Evolutionary conservation across 2,888 invertebrate genomes (phyloP).

Genomic region (Trissoscelio sp.): DNA sequence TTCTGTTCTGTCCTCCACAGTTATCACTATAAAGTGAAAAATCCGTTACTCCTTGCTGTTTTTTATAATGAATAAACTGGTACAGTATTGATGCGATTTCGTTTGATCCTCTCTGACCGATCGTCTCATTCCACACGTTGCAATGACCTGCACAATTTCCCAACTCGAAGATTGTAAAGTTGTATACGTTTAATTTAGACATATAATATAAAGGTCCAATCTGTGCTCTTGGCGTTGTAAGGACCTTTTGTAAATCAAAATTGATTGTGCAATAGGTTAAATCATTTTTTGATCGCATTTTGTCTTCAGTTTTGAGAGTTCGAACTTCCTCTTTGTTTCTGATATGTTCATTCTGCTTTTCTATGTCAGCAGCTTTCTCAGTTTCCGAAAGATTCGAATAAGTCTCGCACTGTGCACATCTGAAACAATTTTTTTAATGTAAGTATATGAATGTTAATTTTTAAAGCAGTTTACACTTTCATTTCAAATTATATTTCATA

Average conservation of each 20-base stretch:
- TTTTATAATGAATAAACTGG: background rate
- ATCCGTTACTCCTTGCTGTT: background rate
- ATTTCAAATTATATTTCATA: constrained; percentile 2
- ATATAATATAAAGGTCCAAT: constrained; percentile 32
- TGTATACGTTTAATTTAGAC: constrained; percentile 10
- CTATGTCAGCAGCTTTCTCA: constrained; percentile 7
- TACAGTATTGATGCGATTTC: constrained; percentile 3
- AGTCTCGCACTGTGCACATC: constrained; percentile 7
- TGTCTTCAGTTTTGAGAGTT: constrained; percentile 8
- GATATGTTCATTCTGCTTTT: constrained; percentile 15
- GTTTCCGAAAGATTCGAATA: background rate
- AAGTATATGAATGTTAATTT: constrained; percentile 2
- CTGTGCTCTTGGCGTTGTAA: constrained; percentile 11
- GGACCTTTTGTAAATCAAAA: constrained; percentile 27
- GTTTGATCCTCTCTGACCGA: constrained; percentile 1
- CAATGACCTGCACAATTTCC: background rate
- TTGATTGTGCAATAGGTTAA: constrained; percentile 37
- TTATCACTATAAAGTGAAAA: constrained; percentile 26
- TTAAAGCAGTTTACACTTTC: constrained; percentile 1
- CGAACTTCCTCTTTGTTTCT: constrained; percentile 4
- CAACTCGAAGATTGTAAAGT: constrained; percentile 5
- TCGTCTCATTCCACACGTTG: constrained; percentile 19
- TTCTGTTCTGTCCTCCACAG: constrained; percentile 33
- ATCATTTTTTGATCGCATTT: constrained; percentile 31
- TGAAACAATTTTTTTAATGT: background rate